Percentiles rank a stretch among this genome's conserved stretches.
These are phyloP conservation scores for Chiroxiphia lanceolata DNA, from an alignment of 2,797 vertebrate genomes.

Conservation along the genomic window DNA sequence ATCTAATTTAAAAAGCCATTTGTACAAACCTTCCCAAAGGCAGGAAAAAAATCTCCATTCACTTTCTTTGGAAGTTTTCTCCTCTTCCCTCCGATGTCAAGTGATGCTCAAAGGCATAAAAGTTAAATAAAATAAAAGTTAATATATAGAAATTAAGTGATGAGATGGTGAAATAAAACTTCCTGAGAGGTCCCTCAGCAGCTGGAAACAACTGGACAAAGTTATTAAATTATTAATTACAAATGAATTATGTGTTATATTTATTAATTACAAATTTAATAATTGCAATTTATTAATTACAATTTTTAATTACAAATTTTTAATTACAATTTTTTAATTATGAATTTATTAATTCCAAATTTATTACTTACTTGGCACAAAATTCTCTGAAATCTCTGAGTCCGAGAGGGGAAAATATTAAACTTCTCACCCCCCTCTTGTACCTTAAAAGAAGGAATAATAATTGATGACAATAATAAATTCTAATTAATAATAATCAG, in stretches of 20 bases:
- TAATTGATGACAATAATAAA: not conserved
- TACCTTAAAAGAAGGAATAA: not conserved
- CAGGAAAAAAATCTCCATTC: not conserved
- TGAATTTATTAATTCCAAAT: no score
- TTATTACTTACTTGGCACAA: not conserved
- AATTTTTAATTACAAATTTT: no score
- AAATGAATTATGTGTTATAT: no score
- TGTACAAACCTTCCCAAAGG: not conserved
- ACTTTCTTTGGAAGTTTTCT: not conserved
- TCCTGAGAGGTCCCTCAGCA: not conserved
- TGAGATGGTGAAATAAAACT: not conserved
- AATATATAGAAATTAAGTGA: not conserved
- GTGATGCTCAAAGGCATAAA: not conserved
- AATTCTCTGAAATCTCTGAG: not conserved
- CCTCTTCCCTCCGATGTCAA: not conserved
- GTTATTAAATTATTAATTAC: not conserved
- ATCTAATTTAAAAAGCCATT: not conserved
- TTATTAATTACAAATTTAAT: no score
- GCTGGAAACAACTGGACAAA: not conserved
- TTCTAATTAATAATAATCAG: not conserved
- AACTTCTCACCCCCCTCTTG: fast-evolving
- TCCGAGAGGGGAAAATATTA: not conserved
- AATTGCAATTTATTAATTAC: no score
- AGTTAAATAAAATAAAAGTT: not conserved
- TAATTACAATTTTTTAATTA: no score